Conservation (phyloP, 2,888 invertebrate genomes). For the Tillus elongatus region DNA sequence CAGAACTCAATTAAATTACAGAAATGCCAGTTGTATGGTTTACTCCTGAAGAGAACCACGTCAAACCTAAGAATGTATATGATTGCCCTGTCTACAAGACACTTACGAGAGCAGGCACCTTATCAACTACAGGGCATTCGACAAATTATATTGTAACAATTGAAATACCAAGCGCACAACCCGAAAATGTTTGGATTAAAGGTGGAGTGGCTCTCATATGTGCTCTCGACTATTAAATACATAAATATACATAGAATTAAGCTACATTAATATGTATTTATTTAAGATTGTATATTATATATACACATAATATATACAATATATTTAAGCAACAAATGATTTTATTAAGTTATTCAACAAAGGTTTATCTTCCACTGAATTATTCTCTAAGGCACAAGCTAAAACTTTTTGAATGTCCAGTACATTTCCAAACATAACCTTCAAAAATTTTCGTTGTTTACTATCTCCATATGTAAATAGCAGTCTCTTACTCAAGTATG, state of each 20-base stretch:
- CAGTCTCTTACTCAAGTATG: constrained; percentile 70
- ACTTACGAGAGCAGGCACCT: constrained; percentile 50
- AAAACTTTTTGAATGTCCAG: constrained; percentile 66
- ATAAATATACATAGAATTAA: neutral
- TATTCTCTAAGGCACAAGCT: constrained; percentile 62
- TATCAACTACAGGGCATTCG: constrained; percentile 61
- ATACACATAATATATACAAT: neutral
- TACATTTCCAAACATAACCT: constrained; percentile 62
- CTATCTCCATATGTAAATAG: constrained; percentile 57
- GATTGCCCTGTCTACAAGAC: constrained; percentile 60
- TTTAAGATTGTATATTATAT: neutral
- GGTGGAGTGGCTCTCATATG: constrained; percentile 52
- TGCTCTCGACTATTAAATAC: constrained; percentile 45
- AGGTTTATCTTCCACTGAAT: constrained; percentile 34
- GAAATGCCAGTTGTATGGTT: constrained; percentile 64
- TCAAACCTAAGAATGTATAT: constrained; percentile 44
- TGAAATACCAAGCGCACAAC: constrained; percentile 48
- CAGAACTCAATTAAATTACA: constrained; percentile 30
- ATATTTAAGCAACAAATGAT: neutral
- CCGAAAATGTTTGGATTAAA: constrained; percentile 53
- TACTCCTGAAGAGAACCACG: constrained; percentile 56
- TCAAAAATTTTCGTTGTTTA: constrained; percentile 52
- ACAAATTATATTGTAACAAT: constrained; percentile 58
- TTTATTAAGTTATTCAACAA: neutral
- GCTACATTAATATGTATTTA: too few species aligned